phyloP scores from a whole-genome alignment of 1,140 invertebrate species.

The Coptotermes formosanus region DNA sequence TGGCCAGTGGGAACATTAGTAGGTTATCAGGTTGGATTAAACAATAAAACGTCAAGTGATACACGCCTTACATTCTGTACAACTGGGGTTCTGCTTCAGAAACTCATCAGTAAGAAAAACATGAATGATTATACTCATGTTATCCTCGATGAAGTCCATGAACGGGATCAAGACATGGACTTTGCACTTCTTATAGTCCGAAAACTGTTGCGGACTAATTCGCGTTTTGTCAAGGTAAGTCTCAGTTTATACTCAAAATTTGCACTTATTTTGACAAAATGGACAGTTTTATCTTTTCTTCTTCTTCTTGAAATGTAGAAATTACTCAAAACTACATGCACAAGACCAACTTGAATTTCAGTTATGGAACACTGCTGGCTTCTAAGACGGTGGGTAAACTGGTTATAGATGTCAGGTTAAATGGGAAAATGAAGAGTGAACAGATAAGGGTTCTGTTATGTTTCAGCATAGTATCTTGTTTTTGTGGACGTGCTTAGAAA shows the following conservation, averaged over 20 bases:
- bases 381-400: too few species aligned
- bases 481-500: too few species aligned
- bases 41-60: slow-evolving; percentile 58
- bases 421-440: too few species aligned
- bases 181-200: slow-evolving; percentile 86
- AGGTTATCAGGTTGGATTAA: slow-evolving; percentile 77
- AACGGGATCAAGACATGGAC: slow-evolving; percentile 91
- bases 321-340: too few species aligned
- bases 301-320: too few species aligned
- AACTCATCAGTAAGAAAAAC: slow-evolving; percentile 56
- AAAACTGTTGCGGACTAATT: slow-evolving; percentile 73
- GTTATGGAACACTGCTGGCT: too few species aligned
- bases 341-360: too few species aligned
- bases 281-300: too few species aligned
- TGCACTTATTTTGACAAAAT: too few species aligned
- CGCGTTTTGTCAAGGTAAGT: slow-evolving; percentile 63
- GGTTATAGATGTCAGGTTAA: too few species aligned
- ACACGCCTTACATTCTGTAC: slow-evolving; percentile 87
- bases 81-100: slow-evolving; percentile 66
- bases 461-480: too few species aligned
- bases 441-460: too few species aligned
- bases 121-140: slow-evolving; percentile 78
- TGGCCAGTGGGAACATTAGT: slow-evolving; percentile 75
- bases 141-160: slow-evolving; percentile 94
- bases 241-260: not conserved